Evolutionary conservation across 2,113 vertebrate genomes (phyloP).

Genomic region (Centropristis striata): DNA sequence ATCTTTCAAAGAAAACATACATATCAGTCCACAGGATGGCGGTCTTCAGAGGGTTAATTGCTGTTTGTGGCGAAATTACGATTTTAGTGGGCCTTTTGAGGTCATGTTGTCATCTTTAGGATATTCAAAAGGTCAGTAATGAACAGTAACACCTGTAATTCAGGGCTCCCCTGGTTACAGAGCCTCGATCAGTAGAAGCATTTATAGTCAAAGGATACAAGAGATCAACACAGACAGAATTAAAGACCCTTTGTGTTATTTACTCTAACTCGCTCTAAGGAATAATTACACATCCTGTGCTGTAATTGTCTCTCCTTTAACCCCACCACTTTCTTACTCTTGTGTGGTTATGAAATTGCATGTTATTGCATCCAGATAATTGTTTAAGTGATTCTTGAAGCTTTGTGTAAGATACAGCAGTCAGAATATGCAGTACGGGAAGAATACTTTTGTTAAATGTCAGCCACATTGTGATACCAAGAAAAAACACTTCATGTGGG

Average conservation of each 20-base stretch:
- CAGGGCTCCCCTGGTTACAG: background rate
- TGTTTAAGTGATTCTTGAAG: constrained; percentile 13
- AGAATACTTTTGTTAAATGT: background rate
- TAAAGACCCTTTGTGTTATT: background rate
- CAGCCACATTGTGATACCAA: background rate
- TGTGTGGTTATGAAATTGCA: constrained; percentile 25
- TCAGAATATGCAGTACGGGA: background rate
- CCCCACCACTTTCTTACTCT: constrained; percentile 20
- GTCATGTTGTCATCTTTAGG: background rate
- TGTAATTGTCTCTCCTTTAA: constrained; percentile 11
- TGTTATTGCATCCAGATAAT: constrained; percentile 20
- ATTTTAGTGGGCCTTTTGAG: background rate
- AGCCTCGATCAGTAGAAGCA: background rate
- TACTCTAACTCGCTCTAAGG: background rate
- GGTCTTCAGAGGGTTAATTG: too few species aligned
- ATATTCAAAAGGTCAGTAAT: background rate
- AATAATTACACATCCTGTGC: background rate
- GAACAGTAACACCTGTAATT: constrained; percentile 4
- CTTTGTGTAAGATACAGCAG: background rate
- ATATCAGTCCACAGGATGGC: too few species aligned
- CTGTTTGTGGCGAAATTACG: background rate
- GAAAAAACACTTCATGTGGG: constrained; percentile 20
- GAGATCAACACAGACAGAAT: background rate
- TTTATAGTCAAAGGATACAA: constrained; percentile 15
- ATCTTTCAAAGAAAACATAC: too few species aligned